Conservation (phyloP, 2,113 vertebrate species). For the Genyomyrus donnyi region DNA sequence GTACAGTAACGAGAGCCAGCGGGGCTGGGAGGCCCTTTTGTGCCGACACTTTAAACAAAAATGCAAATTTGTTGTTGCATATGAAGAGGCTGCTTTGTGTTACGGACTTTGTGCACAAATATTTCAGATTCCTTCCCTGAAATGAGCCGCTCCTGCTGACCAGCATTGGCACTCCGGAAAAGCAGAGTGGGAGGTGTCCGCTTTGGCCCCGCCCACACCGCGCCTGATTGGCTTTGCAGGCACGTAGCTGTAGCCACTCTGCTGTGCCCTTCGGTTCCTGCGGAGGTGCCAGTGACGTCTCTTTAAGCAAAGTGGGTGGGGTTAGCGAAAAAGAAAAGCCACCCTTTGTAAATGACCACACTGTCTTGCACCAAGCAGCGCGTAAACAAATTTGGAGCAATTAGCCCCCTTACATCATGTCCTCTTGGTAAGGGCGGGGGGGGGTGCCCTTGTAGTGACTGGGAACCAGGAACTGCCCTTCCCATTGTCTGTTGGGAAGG, state of each 20-base stretch:
- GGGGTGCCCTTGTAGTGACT: slow-evolving; percentile 37
- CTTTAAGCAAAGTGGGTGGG: slow-evolving; percentile 36
- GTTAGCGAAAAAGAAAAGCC: slow-evolving; percentile 44
- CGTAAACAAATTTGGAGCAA: slow-evolving; percentile 37
- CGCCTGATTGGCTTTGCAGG: neutral
- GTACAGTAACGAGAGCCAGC: neutral
- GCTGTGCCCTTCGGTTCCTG: neutral
- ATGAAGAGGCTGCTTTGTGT: neutral
- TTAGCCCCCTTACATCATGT: slow-evolving; percentile 23
- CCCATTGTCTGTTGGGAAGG: slow-evolving; percentile 24
- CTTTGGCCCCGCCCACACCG: neutral
- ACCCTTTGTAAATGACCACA: slow-evolving; percentile 52
- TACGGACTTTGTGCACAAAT: neutral
- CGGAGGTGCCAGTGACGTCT: slow-evolving; percentile 39
- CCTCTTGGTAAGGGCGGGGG: neutral
- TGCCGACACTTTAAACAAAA: neutral
- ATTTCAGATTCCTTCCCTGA: neutral
- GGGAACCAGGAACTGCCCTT: slow-evolving; percentile 30
- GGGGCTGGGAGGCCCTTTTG: neutral
- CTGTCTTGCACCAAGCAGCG: slow-evolving; percentile 38
- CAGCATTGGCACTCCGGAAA: neutral
- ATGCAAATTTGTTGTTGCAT: too few species aligned
- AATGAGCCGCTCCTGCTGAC: neutral
- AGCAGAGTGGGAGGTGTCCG: neutral
- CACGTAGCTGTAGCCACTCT: too few species aligned